Conservation (phyloP, 2,888 invertebrate genomes). For the Chrysolina americana region DNA sequence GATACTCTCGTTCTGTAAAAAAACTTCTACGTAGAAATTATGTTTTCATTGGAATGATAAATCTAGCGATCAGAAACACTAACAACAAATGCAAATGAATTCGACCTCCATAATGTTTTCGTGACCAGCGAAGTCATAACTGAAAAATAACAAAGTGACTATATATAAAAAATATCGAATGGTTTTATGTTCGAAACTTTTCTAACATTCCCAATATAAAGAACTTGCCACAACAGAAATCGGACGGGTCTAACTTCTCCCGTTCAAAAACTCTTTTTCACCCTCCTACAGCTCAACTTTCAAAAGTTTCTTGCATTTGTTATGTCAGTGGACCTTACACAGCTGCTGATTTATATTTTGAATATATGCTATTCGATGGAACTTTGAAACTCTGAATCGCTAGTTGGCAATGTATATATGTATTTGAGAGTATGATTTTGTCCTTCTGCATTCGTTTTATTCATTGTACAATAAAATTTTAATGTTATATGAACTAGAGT, state of each 20-base stretch:
- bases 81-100: background rate
- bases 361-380: constrained; percentile 64
- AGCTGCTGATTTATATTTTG: constrained; percentile 65
- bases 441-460: too few species aligned
- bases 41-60: too few species aligned
- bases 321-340: constrained; percentile 67
- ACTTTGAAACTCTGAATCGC: constrained; percentile 52
- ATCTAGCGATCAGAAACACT: too few species aligned
- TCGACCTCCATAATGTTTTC: background rate
- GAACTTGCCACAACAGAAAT: constrained; percentile 47
- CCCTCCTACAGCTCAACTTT: constrained; percentile 27
- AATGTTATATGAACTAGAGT: too few species aligned
- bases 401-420: background rate
- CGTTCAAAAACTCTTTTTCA: constrained; percentile 20
- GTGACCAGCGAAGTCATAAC: background rate
- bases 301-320: constrained; percentile 66
- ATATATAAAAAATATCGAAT: constrained; percentile 40
- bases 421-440: too few species aligned
- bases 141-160: constrained; percentile 39
- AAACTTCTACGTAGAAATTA: too few species aligned
- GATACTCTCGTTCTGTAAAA: too few species aligned
- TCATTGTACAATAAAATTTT: too few species aligned
- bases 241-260: constrained; percentile 48
- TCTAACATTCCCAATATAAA: constrained; percentile 53
- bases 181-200: constrained; percentile 55